Conservation (phyloP, 2,888 invertebrate species). For the Slavum lentiscoides region DNA sequence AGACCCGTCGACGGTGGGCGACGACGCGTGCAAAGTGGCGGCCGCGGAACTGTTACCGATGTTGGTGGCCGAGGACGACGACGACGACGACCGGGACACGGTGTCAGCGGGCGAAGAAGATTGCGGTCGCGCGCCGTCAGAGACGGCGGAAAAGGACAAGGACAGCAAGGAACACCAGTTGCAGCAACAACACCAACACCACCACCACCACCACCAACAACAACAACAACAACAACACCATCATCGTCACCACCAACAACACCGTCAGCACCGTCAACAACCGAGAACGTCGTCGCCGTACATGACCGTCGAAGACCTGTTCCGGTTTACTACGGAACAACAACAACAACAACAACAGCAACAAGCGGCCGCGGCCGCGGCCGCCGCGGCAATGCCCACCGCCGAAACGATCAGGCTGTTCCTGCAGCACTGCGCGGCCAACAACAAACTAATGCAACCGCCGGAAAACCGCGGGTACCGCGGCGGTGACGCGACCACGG, state of each 20-base stretch:
- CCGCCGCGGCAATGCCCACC: conserved; percentile 58
- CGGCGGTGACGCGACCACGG: conserved; percentile 55
- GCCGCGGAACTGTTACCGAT: conserved; percentile 36
- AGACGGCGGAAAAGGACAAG: neutral
- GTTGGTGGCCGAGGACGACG: conserved; percentile 52
- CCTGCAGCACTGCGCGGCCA: conserved; percentile 62
- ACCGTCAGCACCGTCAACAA: conserved; percentile 54
- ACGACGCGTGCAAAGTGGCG: conserved; percentile 64
- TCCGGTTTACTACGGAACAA: conserved; percentile 62
- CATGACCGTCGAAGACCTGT: conserved; percentile 66
- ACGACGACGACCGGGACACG: conserved; percentile 55
- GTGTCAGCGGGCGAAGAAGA: conserved; percentile 63
- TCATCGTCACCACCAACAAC: conserved; percentile 24
- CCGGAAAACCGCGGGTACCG: conserved; percentile 20
- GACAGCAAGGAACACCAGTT: conserved; percentile 54
- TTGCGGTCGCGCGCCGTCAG: conserved; percentile 57
- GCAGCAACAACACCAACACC: conserved; percentile 53
- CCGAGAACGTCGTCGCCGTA: conserved; percentile 60
- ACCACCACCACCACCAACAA: conserved; percentile 48
- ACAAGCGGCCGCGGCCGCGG: conserved; percentile 59
- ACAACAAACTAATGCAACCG: conserved; percentile 57
- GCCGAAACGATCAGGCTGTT: conserved; percentile 64
- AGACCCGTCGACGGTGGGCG: conserved; percentile 56
- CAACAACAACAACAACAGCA: conserved; percentile 31
- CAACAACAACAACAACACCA: conserved; percentile 4